Evolutionary conservation across 2,113 vertebrate species (phyloP).

Genomic region (Excalfactoria chinensis): DNA sequence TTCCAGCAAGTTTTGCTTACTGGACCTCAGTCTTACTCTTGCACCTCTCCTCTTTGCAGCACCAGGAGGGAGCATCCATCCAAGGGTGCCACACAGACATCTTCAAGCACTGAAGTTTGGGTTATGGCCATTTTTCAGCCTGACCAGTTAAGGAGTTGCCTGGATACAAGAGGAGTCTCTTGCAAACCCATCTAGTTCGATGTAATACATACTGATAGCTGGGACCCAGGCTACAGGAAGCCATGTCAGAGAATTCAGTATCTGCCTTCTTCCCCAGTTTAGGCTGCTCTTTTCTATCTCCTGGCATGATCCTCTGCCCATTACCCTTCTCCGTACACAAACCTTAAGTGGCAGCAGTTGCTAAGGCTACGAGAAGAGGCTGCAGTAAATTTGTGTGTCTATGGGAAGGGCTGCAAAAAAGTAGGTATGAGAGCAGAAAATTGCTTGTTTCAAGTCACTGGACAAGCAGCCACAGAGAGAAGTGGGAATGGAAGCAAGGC

Average conservation of each 20-base stretch:
- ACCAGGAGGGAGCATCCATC: not conserved
- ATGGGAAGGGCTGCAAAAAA: constrained; percentile 2
- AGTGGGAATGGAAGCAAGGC: not conserved
- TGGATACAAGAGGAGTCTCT: not conserved
- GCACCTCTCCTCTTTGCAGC: not conserved
- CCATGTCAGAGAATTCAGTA: not conserved
- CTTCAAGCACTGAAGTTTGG: not conserved
- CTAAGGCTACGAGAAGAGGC: constrained; percentile 52
- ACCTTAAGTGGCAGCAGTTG: constrained; percentile 46
- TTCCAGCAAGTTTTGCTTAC: not conserved
- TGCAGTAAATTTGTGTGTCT: constrained; percentile 24
- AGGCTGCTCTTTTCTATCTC: not conserved
- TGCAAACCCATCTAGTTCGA: not conserved
- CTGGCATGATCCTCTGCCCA: not conserved
- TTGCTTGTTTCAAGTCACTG: not conserved
- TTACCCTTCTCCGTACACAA: constrained; percentile 12
- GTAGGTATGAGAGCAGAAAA: constrained; percentile 42
- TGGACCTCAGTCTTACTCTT: not conserved
- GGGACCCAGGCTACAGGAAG: not conserved
- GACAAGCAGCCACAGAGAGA: not conserved
- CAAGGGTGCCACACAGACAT: fast-evolving
- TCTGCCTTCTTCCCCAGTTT: not conserved
- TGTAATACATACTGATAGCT: not conserved
- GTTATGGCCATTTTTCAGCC: not conserved
- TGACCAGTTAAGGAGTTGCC: not conserved